phyloP scores from a whole-genome alignment of 2,797 vertebrate genomes.

The Vipera ursinii region DNA sequence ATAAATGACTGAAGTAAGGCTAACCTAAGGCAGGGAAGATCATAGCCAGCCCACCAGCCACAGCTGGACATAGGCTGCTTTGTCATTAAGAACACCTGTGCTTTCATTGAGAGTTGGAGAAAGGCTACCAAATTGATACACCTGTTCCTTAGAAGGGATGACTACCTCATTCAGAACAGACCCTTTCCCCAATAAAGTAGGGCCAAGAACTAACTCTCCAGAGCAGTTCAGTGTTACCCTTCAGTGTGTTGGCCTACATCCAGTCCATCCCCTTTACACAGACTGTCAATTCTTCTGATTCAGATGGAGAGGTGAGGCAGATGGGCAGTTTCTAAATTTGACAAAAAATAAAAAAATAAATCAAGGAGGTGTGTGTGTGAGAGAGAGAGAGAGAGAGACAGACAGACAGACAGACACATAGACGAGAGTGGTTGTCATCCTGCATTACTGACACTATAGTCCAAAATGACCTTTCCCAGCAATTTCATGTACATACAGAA shows the following conservation, averaged over 20 bases:
- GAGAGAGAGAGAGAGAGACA: too few species aligned
- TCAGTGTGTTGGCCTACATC: neutral
- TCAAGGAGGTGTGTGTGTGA: too few species aligned
- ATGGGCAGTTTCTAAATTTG: too few species aligned
- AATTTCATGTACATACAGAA: neutral
- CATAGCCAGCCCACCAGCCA: neutral
- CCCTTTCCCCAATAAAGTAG: neutral
- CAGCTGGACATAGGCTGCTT: neutral
- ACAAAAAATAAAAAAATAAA: too few species aligned
- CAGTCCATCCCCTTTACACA: neutral
- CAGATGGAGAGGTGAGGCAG: neutral
- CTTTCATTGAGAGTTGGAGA: neutral
- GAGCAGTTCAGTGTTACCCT: neutral
- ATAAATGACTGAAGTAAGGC: neutral
- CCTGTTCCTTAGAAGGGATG: neutral
- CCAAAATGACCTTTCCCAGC: neutral
- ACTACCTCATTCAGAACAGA: neutral
- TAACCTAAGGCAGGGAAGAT: neutral
- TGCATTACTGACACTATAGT: neutral
- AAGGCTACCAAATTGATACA: neutral
- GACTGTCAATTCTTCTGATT: neutral
- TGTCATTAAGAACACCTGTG: neutral
- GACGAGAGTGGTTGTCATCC: neutral
- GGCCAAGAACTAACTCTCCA: neutral
- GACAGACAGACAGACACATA: too few species aligned